Percentiles rank a stretch among this genome's conserved stretches.
Conservation (phyloP, 2,113 vertebrate species). For the Pheucticus melanocephalus region DNA sequence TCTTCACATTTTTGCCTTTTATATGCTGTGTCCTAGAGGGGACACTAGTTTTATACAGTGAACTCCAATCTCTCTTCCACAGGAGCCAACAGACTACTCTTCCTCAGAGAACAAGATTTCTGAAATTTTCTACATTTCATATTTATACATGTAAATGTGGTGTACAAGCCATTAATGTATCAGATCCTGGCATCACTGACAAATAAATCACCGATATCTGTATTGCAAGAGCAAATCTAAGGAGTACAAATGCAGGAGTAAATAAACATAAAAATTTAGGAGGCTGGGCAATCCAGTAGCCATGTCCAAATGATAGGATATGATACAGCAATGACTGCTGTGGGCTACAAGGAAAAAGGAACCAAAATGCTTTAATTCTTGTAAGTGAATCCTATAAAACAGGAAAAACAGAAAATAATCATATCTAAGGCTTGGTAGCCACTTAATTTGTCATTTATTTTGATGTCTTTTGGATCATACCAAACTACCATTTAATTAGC, state of each 20-base stretch:
- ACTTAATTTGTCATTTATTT: neutral
- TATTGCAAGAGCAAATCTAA: neutral
- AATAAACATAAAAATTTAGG: neutral
- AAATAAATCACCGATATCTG: neutral
- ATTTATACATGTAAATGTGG: neutral
- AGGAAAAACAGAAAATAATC: neutral
- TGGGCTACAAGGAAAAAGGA: neutral
- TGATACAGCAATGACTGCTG: neutral
- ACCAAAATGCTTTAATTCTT: neutral
- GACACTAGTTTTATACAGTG: neutral
- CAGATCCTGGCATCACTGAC: neutral
- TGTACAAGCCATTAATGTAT: neutral
- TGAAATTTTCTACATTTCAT: neutral
- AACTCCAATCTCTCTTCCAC: neutral
- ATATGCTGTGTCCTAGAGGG: neutral
- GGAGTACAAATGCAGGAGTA: neutral
- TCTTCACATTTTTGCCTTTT: neutral
- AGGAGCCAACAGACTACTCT: neutral
- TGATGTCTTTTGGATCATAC: neutral
- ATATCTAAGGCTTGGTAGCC: neutral
- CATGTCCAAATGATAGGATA: neutral
- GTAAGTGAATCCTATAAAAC: neutral
- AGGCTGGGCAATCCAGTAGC: neutral
- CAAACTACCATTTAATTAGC: neutral
- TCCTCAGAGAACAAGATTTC: neutral